Evolutionary conservation across 2,113 vertebrate genomes (phyloP), one percentile per base, ranked within the genome.

Genomic region (Hemibagrus wyckioides): DNA sequence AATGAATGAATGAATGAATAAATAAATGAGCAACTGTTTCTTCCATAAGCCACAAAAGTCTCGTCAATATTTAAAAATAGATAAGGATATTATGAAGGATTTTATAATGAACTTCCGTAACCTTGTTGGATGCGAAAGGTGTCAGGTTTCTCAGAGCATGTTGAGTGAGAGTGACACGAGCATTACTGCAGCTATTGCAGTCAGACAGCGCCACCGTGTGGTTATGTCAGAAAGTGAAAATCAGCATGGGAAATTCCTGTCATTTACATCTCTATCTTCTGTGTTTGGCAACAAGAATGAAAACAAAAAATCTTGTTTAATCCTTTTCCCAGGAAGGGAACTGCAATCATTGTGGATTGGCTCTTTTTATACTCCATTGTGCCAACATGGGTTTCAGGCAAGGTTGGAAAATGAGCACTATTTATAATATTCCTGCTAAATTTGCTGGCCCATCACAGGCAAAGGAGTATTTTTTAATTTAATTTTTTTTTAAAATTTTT

Each of bases 151-250:
- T 83, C 41, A 54, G n/a, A 84, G 4, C 48, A 48, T 50, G 48
- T 25, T 50, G n/a, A 71, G 11, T 28, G 14, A 75, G 56, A 57
- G 21, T 6, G 76, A 30, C 15, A 19, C 15, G 3, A 13, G 25
- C 2, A 52, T 52, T 36, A 50, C 36, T 17, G 2, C 39, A 4
- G 41, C 25, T 17, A 59, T 11, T 79, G 30, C 17, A 80, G 75
- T 84, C 75, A 80, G 63, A 89, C 21, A 81, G 4, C 44, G 88
- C 75, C 85, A 87, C 44, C 81, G 2, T 44, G 63, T 89, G 88
- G 19, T 54, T 17, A 59, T 71, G 2, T 25, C 6, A 1, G 56
- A 41, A 86, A 23, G 0, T 69, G 56, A 67, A 11, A 17, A 30
- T 44, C 25, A n/a, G 3, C 9, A 48, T 44, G 39, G 52, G 2